Conservation (phyloP, 2,113 vertebrate genomes). For the Ophiodon elongatus region DNA sequence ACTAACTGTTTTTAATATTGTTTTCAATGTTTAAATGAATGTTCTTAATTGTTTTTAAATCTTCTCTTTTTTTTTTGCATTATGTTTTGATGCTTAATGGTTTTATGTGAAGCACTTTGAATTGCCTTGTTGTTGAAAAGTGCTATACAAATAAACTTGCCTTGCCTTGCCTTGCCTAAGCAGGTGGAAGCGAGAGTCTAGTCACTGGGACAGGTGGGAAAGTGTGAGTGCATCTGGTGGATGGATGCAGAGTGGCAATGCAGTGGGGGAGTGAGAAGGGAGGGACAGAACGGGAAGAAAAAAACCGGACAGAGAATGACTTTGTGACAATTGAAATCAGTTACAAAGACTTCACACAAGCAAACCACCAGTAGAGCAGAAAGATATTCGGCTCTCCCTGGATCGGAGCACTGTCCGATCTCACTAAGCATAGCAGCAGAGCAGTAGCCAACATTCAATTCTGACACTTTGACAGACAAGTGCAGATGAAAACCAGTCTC, state of each 20-base stretch:
- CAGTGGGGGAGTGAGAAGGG: background rate
- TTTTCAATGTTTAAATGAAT: too few relatives aligned
- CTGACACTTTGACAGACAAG: conserved; percentile 33
- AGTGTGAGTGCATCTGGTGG: background rate
- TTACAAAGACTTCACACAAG: too few relatives aligned
- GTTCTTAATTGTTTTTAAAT: too few relatives aligned
- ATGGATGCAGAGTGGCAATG: background rate
- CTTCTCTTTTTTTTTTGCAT: too few relatives aligned
- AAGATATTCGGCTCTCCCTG: background rate
- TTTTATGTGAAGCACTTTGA: too few relatives aligned
- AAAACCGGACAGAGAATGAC: background rate
- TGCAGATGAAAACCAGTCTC: conserved; percentile 35
- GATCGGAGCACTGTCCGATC: background rate
- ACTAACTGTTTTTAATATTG: too few relatives aligned
- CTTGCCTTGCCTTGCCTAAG: too few relatives aligned
- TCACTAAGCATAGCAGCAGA: background rate
- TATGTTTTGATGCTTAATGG: too few relatives aligned
- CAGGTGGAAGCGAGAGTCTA: background rate
- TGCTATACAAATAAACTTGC: too few relatives aligned
- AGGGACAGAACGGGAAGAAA: too few relatives aligned
- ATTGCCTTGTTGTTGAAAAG: too few relatives aligned
- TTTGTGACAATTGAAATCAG: background rate
- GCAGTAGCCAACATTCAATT: background rate
- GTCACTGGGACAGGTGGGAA: background rate
- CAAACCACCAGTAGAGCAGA: background rate